Evolutionary conservation across 2,888 invertebrate species (phyloP), one percentile per base, ranked within the genome.

Genomic region (Pyrochroa serraticornis): DNA sequence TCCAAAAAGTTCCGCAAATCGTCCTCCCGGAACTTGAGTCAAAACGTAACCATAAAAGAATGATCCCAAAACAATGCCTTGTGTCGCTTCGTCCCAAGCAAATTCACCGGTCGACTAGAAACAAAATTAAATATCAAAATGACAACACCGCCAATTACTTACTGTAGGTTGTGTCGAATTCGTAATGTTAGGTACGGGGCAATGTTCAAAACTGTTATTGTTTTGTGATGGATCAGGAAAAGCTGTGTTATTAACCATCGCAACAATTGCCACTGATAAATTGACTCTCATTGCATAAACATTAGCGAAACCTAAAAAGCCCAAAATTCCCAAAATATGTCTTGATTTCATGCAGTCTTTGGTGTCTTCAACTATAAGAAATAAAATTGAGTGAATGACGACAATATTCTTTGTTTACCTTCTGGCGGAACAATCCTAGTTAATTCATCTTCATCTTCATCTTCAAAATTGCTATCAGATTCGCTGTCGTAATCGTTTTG

Each of bases 281-380:
- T 94, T 94, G 0, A 94, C 93, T 57, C 94, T 82, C 90, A 94
- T 92, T 0, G 93, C 92, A 79, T 95, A 95, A 2, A 93, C 92
- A 74, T 92, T 88, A 57, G 92, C 92, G 76, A 93, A 93, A 8
- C 94, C 95, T 46, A 93, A 82, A 74, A 95, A 95, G 9, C 93
- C 93, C 82, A 94, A 83, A 44, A 94, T 83, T 0, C 93, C 93
- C 53, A 95, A 82, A 2, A 91, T 85, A 71, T 91, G 87, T 33
- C 93, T 84, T 51, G 90, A 82, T 80, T 91, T 91, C 63, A 89
- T 76, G 75, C 86, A 87, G 80, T 87, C 84, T 78, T 79, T 83
- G 35, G 88, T 87, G 72, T 89, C 87, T 68, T 85, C 84, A 57
- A 81, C 80, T 80, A 12, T 35, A 42, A 38, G n/a, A n/a, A n/a